Conservation (phyloP, 2,888 invertebrate species). For the Melieria omissa region DNA sequence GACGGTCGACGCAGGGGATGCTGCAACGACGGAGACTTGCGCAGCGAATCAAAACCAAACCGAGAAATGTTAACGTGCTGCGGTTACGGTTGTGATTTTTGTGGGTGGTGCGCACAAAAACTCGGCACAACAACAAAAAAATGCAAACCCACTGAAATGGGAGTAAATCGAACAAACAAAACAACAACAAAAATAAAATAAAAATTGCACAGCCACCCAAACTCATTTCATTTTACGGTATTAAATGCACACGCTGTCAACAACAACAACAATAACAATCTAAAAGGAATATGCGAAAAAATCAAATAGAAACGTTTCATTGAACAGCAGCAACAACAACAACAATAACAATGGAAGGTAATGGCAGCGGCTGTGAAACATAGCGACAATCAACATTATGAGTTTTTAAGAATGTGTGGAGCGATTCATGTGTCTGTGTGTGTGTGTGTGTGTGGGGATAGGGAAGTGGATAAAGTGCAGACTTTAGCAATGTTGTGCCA, state of each 20-base stretch:
- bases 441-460: background rate
- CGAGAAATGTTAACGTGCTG: constrained; percentile 44
- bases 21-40: constrained; percentile 13
- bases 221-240: constrained; percentile 60
- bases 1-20: constrained; percentile 20
- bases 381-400: constrained; percentile 41
- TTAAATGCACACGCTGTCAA: constrained; percentile 49
- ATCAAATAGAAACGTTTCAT: constrained; percentile 33
- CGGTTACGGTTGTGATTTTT: constrained; percentile 47
- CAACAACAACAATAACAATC: constrained; percentile 2
- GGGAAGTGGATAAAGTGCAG: background rate
- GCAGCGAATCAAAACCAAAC: constrained; percentile 46
- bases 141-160: constrained; percentile 7
- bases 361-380: background rate
- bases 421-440: background rate
- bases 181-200: constrained; percentile 15
- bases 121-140: too few species aligned
- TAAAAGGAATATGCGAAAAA: constrained; percentile 22
- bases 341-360: background rate
- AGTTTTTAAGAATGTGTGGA: constrained; percentile 36
- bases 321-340: constrained; percentile 22
- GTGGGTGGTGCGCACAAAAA: constrained; percentile 9
- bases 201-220: constrained; percentile 5
- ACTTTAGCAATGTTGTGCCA: constrained; percentile 26
- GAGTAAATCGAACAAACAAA: background rate